Evolutionary conservation across 2,113 vertebrate species (phyloP).

Genomic region (Tautogolabrus adspersus): DNA sequence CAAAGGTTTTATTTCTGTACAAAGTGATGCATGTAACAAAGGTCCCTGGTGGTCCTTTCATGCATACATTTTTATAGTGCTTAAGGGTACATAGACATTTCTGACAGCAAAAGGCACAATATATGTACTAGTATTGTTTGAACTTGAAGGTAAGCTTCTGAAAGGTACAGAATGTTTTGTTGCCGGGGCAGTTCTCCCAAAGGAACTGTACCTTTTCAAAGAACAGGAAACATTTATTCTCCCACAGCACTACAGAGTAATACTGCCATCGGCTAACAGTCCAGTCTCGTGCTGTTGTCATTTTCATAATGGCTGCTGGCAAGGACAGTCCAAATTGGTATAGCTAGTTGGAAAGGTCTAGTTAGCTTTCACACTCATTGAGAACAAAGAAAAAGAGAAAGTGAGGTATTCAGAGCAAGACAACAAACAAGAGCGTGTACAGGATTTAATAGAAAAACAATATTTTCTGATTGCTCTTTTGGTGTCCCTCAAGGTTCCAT

Average conservation of each 20-base stretch:
- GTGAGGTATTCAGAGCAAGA: no score
- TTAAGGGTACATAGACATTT: slow-evolving; percentile 37
- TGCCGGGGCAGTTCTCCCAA: slow-evolving; percentile 24
- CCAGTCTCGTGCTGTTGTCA: slow-evolving; percentile 1
- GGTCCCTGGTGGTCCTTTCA: slow-evolving; percentile 6
- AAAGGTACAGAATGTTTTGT: slow-evolving; percentile 42
- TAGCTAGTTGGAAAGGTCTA: neutral
- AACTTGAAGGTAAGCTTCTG: slow-evolving; percentile 44
- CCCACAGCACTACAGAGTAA: neutral
- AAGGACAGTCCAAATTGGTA: neutral
- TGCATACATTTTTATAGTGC: slow-evolving; percentile 21
- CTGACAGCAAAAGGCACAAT: slow-evolving; percentile 50
- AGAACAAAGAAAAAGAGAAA: neutral
- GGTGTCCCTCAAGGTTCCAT: neutral
- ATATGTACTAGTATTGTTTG: slow-evolving; percentile 29
- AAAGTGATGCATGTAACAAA: slow-evolving; percentile 14
- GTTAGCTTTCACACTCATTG: neutral
- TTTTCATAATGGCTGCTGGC: slow-evolving; percentile 3
- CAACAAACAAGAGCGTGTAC: neutral
- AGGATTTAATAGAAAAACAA: no score
- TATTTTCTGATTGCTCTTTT: neutral
- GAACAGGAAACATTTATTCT: neutral
- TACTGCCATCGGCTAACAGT: neutral
- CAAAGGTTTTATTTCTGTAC: slow-evolving; percentile 5
- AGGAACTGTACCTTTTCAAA: slow-evolving; percentile 31